phyloP scores from a whole-genome alignment of 53 echinoderm and acorn worm genomes.

The Mesocentrotus franciscanus region DNA sequence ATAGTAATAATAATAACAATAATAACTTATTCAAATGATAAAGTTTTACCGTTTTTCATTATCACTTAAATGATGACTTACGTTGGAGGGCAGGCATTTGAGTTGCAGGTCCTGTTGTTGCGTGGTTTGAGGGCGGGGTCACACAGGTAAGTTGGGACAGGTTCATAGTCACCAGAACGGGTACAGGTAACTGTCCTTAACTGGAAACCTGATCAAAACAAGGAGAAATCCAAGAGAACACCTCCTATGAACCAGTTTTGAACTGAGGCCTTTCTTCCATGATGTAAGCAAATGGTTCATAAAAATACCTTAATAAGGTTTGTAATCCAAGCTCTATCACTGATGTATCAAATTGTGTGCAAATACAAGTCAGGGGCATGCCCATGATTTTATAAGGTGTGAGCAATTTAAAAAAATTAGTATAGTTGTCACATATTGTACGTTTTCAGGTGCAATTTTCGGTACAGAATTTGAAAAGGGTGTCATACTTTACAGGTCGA shows the following conservation, averaged over 20 bases:
- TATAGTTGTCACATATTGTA: too few species aligned
- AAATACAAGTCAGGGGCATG: not conserved
- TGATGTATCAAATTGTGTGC: not conserved
- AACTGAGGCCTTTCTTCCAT: not conserved
- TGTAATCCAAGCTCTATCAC: not conserved
- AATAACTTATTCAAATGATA: too few species aligned
- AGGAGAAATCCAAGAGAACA: not conserved
- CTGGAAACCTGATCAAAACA: slow-evolving; percentile 74
- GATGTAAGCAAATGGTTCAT: not conserved
- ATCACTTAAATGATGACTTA: slow-evolving; percentile 33
- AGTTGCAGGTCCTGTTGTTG: slow-evolving; percentile 80
- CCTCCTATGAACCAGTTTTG: not conserved
- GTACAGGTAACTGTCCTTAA: slow-evolving; percentile 84
- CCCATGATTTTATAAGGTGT: too few species aligned
- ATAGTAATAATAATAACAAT: too few species aligned
- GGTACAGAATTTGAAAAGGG: too few species aligned
- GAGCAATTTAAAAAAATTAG: too few species aligned
- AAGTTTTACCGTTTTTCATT: too few species aligned
- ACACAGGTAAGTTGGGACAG: slow-evolving; percentile 87
- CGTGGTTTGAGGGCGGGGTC: slow-evolving; percentile 74
- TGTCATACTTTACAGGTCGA: too few species aligned
- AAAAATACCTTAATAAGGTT: too few species aligned
- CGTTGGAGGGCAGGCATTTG: slow-evolving; percentile 86
- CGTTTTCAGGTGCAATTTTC: too few species aligned
- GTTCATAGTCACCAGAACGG: slow-evolving; percentile 77